phyloP scores from a whole-genome alignment of 2,888 invertebrate species.

The Spodoptera exigua region DNA sequence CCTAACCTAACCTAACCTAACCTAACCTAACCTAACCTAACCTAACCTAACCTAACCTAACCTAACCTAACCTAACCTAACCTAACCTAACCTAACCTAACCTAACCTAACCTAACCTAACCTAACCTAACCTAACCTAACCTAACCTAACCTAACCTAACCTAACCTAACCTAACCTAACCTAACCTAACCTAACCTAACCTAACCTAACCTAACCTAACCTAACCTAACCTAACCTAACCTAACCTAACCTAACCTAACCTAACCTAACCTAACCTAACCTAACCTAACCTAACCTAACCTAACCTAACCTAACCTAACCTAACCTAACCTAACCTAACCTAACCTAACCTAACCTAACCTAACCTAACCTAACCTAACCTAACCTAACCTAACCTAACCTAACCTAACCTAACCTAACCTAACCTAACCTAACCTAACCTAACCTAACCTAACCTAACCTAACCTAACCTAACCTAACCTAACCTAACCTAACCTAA shows the following conservation, averaged over 20 bases:
- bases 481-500: slow-evolving; percentile 45
- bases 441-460: slow-evolving; percentile 27
- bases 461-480: slow-evolving; percentile 34
- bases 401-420: slow-evolving; percentile 46
- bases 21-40: slow-evolving; percentile 42
- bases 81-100: slow-evolving; percentile 36
- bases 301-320: slow-evolving; percentile 42
- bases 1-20: slow-evolving; percentile 42
- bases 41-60: slow-evolving; percentile 42
- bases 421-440: slow-evolving; percentile 33
- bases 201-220: slow-evolving; percentile 44
- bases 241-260: slow-evolving; percentile 38
- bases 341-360: slow-evolving; percentile 47
- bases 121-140: slow-evolving; percentile 43
- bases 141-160: slow-evolving; percentile 35
- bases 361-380: slow-evolving; percentile 35
- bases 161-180: slow-evolving; percentile 26
- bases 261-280: slow-evolving; percentile 47
- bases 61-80: slow-evolving; percentile 42
- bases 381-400: slow-evolving; percentile 46
- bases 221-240: slow-evolving; percentile 41
- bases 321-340: slow-evolving; percentile 42
- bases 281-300: slow-evolving; percentile 40
- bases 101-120: slow-evolving; percentile 32
- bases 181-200: slow-evolving; percentile 44